A percentile compares a stretch with the other conserved stretches of the same genome.
phyloP scores from a whole-genome alignment of 2,113 vertebrate species.

The Eptatretus burgeri region DNA sequence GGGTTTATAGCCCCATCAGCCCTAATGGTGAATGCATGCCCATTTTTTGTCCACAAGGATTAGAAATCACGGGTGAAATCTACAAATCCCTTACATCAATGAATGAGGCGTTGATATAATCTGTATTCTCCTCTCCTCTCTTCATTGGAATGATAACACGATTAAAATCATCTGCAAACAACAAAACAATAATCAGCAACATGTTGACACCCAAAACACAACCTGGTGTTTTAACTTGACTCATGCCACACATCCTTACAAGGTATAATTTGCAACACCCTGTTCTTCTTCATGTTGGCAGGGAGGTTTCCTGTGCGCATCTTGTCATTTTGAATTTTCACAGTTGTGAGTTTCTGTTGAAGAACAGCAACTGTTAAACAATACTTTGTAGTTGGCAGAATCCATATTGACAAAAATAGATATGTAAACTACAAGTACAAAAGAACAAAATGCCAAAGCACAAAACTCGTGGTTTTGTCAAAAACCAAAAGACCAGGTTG shows the following conservation, averaged over 20 bases:
- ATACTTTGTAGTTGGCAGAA: neutral
- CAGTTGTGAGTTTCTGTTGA: constrained; percentile 64
- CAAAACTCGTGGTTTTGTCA: too few relatives aligned
- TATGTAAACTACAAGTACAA: too few relatives aligned
- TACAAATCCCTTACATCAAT: constrained; percentile 48
- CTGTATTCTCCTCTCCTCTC: constrained; percentile 79
- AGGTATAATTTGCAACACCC: constrained; percentile 94
- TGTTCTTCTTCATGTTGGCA: constrained; percentile 97
- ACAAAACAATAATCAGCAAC: constrained; percentile 9
- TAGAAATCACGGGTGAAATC: neutral
- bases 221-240: too few relatives aligned
- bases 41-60: neutral
- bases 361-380: neutral
- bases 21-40: neutral
- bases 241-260: constrained; percentile 22
- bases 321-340: constrained; percentile 98
- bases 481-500: too few relatives aligned
- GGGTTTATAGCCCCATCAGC: neutral
- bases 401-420: too few relatives aligned
- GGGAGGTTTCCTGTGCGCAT: constrained; percentile 93
- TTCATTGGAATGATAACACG: constrained; percentile 97
- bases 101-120: constrained; percentile 87
- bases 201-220: too few relatives aligned
- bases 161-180: constrained; percentile 66
- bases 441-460: too few relatives aligned